These are phyloP conservation scores for Listrodromus nycthemerus DNA, from an alignment of 2,888 invertebrate species.

Conservation along the genomic window DNA sequence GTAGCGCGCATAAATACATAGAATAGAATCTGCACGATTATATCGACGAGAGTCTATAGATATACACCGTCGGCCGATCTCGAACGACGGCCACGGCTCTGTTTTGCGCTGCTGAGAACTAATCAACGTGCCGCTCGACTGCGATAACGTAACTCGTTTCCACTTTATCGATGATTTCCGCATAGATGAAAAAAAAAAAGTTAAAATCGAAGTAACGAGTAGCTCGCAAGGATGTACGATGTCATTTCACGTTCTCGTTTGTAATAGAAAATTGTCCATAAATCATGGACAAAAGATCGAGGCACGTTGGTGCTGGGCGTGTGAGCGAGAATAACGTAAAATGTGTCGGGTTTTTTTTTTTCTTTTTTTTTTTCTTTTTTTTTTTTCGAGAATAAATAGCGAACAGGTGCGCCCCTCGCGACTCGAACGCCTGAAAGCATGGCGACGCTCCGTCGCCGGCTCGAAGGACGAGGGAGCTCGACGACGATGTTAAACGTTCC, in stretches of 20 bases:
- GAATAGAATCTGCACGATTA: constrained; percentile 40
- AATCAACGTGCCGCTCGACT: not conserved
- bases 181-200: not conserved
- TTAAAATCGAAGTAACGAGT: not conserved
- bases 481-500: constrained; percentile 28
- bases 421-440: constrained; percentile 16
- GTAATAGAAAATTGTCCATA: not conserved
- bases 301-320: not conserved
- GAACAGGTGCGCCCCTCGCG: constrained; percentile 62
- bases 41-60: constrained; percentile 34
- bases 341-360: constrained; percentile 38
- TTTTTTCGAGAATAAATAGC: constrained; percentile 49
- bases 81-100: not conserved
- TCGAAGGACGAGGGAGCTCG: constrained; percentile 25
- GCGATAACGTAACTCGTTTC: not conserved
- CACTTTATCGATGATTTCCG: not conserved
- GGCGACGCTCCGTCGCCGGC: constrained; percentile 25
- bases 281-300: not conserved
- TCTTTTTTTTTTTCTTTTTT: too few species aligned
- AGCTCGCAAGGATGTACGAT: not conserved
- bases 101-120: not conserved
- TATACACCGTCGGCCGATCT: constrained; percentile 27
- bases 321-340: not conserved
- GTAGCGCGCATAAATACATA: constrained; percentile 42
- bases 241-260: not conserved